Evolutionary conservation across 2,797 vertebrate genomes (phyloP).

Genomic region (Amblyraja radiata): DNA sequence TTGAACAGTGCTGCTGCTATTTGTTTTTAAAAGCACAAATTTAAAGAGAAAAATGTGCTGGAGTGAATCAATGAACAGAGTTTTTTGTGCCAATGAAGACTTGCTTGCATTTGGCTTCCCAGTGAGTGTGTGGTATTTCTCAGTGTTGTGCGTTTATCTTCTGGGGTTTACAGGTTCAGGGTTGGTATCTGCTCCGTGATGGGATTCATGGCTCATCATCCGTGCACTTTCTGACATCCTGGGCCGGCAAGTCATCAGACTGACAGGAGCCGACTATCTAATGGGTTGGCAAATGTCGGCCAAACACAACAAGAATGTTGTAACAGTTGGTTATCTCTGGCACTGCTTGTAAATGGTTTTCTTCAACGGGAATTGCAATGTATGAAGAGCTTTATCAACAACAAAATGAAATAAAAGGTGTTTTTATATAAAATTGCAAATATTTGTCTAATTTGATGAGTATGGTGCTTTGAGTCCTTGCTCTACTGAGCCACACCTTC

Average conservation of each 20-base stretch:
- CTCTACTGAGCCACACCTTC: background rate
- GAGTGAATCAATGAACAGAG: background rate
- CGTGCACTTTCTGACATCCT: background rate
- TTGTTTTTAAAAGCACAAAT: background rate
- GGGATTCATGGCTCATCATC: too few species aligned
- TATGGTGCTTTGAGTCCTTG: background rate
- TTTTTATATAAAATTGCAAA: background rate
- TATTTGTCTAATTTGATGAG: background rate
- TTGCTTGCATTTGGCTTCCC: background rate
- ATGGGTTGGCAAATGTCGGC: background rate
- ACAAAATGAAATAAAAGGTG: conserved; percentile 10
- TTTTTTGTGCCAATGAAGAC: background rate
- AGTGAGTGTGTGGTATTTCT: background rate
- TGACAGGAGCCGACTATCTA: too few species aligned
- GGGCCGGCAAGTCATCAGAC: background rate
- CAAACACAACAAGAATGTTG: background rate
- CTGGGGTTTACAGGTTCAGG: background rate
- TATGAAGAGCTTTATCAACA: conserved; percentile 3
- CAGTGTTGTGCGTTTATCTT: background rate
- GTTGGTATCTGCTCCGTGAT: background rate
- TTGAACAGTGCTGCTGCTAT: background rate
- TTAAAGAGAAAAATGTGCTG: background rate
- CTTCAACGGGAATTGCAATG: conserved; percentile 2
- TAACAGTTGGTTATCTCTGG: background rate
- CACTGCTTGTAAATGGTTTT: conserved; percentile 3